Evolutionary conservation across 1,140 invertebrate species (phyloP).

Genomic region (Lasioglossum albipes): DNA sequence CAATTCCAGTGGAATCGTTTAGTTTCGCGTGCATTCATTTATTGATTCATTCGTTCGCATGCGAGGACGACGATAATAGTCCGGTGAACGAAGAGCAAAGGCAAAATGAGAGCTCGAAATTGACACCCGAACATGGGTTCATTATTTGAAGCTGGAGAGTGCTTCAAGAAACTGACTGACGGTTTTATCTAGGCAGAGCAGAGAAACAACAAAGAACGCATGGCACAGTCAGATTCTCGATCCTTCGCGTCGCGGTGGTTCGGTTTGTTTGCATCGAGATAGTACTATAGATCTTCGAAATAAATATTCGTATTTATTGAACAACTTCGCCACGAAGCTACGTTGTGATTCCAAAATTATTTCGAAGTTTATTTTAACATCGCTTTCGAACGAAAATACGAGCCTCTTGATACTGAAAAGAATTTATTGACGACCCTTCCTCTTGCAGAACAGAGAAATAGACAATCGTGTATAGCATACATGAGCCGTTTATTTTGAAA

Average conservation of each 20-base stretch:
- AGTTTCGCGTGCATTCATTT: neutral
- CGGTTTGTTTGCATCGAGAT: conserved; percentile 1
- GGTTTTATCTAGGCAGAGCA: neutral
- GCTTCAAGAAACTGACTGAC: neutral
- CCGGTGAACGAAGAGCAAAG: neutral
- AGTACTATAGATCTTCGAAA: neutral
- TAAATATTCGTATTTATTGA: neutral
- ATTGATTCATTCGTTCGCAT: neutral
- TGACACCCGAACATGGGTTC: neutral
- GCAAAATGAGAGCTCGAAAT: neutral
- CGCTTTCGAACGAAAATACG: no score
- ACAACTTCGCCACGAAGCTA: neutral
- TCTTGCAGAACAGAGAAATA: no score
- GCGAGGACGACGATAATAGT: neutral
- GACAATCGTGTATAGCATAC: no score
- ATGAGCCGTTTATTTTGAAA: no score
- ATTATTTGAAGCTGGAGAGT: neutral
- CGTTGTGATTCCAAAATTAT: no score
- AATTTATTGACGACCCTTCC: no score
- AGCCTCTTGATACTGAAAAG: no score
- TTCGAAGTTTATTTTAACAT: no score
- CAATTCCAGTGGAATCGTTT: conserved; percentile 1
- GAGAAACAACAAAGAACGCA: conserved; percentile 5
- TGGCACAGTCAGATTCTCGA: neutral
- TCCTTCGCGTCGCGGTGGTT: neutral